Evolutionary conservation across 2,113 vertebrate species (phyloP).

Genomic region (Platycercus adscitus): DNA sequence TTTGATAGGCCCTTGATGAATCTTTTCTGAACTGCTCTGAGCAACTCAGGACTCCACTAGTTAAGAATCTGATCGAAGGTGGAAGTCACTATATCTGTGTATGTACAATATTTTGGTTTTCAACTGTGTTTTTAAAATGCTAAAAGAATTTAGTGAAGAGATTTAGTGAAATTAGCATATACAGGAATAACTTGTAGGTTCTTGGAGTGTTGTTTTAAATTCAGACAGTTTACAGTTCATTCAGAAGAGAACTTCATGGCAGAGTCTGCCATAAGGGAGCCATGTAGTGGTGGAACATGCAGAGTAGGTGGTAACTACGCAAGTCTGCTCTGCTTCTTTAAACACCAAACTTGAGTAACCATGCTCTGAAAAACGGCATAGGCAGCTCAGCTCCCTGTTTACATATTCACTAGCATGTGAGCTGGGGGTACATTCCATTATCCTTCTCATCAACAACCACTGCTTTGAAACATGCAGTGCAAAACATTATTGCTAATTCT

Average conservation of each 20-base stretch:
- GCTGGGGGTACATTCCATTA: not conserved
- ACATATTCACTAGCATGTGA: not conserved
- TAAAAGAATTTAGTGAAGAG: not conserved
- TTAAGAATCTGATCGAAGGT: not conserved
- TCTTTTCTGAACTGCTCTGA: not conserved
- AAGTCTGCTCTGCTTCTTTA: not conserved
- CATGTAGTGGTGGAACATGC: not conserved
- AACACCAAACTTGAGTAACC: fast-evolving
- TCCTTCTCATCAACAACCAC: not conserved
- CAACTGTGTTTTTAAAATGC: not conserved
- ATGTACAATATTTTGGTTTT: fast-evolving
- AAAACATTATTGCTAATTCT: not conserved
- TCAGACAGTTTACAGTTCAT: not conserved
- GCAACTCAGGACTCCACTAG: not conserved
- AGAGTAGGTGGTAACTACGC: not conserved
- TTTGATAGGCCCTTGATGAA: not conserved
- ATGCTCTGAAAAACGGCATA: not conserved
- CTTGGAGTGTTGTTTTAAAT: not conserved
- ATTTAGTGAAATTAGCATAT: not conserved
- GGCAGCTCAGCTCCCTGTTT: not conserved
- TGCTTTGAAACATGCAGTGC: not conserved
- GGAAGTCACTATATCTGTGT: not conserved
- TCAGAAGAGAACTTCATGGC: not conserved
- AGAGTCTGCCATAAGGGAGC: not conserved
- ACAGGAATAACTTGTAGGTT: not conserved